These are phyloP conservation scores for Pseudotriccus pelzelni DNA, from an alignment of 2,797 vertebrate genomes.

Conservation along the genomic window DNA sequence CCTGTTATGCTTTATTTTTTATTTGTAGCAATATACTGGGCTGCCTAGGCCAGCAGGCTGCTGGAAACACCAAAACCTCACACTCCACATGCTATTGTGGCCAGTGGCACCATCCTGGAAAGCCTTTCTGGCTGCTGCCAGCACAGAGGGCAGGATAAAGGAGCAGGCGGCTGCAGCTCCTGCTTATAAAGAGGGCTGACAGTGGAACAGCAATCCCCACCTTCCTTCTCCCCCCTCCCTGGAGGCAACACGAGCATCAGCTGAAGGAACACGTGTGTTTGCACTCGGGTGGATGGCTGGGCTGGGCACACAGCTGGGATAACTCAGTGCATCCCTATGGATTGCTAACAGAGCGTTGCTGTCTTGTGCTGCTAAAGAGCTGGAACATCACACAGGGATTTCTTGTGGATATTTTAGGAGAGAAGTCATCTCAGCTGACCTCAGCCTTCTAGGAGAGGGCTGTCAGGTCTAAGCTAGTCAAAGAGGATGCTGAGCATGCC, in stretches of 20 bases:
- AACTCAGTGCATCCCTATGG: rapidly evolving
- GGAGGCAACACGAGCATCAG: not conserved
- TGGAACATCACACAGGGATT: not conserved
- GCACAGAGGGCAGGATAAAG: not conserved
- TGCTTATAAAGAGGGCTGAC: not conserved
- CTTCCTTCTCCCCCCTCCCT: not conserved
- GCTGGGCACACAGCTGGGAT: not conserved
- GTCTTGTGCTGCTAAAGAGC: not conserved
- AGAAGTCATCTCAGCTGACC: not conserved
- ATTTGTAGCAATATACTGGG: not conserved
- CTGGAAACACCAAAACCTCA: not conserved
- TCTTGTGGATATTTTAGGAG: not conserved
- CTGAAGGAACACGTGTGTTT: not conserved
- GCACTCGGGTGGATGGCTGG: not conserved
- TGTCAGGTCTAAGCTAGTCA: not conserved
- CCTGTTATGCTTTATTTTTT: not conserved
- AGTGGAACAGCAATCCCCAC: not conserved
- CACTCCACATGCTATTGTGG: rapidly evolving
- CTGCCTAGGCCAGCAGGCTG: not conserved
- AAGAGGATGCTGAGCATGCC: not conserved
- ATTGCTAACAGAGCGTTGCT: not conserved
- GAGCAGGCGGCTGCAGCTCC: not conserved
- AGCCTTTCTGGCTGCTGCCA: not conserved
- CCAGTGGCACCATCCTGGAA: not conserved
- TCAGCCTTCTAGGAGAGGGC: not conserved